phyloP scores from a whole-genome alignment of 2,113 vertebrate species.

The Tupaia tana region DNA sequence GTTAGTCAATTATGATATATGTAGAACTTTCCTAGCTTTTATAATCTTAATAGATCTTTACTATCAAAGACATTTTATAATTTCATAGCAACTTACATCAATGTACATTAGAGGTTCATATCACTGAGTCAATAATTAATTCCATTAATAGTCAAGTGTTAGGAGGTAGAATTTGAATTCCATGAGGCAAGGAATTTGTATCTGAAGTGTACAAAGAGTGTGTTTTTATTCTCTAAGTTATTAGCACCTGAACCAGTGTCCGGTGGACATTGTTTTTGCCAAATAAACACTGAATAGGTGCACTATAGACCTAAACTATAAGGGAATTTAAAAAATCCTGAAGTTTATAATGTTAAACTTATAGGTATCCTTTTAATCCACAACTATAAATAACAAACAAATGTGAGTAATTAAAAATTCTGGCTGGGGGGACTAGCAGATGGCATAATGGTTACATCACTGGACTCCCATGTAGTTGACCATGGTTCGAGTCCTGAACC shows the following conservation, averaged over 20 bases:
- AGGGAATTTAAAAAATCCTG: background rate
- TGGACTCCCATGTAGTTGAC: no score
- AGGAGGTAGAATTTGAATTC: background rate
- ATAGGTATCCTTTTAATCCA: background rate
- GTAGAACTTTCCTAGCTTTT: slow-evolving; percentile 54
- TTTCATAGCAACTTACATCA: slow-evolving; percentile 49
- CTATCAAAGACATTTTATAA: slow-evolving; percentile 28
- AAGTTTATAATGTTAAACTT: background rate
- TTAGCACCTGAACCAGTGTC: background rate
- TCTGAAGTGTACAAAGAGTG: no score
- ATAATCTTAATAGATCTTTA: slow-evolving; percentile 3
- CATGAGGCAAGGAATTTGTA: background rate
- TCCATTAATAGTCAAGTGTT: background rate
- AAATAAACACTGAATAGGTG: background rate
- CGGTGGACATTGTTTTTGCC: background rate
- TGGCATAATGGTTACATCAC: no score
- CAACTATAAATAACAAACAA: background rate
- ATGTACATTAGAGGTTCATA: background rate
- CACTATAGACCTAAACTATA: background rate
- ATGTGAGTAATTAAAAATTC: background rate
- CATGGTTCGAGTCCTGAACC: no score
- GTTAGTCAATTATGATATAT: background rate
- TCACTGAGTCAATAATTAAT: background rate
- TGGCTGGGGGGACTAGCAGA: no score
- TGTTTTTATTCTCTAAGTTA: background rate